These are phyloP conservation scores for Bubo blakistoni DNA, from an alignment of 2,113 vertebrate genomes.

Conservation along the genomic window DNA sequence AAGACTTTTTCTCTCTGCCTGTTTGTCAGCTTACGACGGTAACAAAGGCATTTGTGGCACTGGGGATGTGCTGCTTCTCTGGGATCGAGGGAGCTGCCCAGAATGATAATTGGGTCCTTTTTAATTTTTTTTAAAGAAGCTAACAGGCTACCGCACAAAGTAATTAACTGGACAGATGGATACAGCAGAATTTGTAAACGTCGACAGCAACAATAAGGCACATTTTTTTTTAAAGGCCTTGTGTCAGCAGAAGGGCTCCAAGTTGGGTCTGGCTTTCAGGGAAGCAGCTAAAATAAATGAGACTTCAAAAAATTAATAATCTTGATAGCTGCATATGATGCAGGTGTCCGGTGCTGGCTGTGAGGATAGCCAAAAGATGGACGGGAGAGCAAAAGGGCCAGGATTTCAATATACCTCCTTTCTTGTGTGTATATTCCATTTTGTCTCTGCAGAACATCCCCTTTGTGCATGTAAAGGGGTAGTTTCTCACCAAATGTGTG, in stretches of 20 bases:
- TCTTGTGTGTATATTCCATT: background rate
- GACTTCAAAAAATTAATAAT: background rate
- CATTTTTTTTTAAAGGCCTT: background rate
- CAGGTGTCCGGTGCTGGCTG: background rate
- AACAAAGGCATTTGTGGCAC: background rate
- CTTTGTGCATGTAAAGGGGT: background rate
- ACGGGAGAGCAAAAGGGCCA: background rate
- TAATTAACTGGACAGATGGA: constrained; percentile 66
- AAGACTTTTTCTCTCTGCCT: background rate
- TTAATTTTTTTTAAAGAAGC: background rate
- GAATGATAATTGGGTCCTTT: constrained; percentile 57
- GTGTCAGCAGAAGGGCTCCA: constrained; percentile 35
- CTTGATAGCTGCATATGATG: background rate
- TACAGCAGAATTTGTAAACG: constrained; percentile 21
- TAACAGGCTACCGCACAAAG: constrained; percentile 44
- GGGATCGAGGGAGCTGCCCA: constrained; percentile 5
- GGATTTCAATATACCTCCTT: background rate
- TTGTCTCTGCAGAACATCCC: background rate
- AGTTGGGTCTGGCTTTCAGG: background rate
- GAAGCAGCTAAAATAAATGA: background rate
- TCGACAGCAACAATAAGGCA: background rate
- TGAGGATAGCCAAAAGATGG: background rate
- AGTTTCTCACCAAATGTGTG: background rate
- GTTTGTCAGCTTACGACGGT: background rate
- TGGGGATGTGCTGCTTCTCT: background rate